A percentile compares a stretch with the other conserved stretches of the same genome.
These are phyloP conservation scores for Brachyhypopomus occidentalis DNA, from an alignment of 2,113 vertebrate genomes.

Conservation along the genomic window DNA sequence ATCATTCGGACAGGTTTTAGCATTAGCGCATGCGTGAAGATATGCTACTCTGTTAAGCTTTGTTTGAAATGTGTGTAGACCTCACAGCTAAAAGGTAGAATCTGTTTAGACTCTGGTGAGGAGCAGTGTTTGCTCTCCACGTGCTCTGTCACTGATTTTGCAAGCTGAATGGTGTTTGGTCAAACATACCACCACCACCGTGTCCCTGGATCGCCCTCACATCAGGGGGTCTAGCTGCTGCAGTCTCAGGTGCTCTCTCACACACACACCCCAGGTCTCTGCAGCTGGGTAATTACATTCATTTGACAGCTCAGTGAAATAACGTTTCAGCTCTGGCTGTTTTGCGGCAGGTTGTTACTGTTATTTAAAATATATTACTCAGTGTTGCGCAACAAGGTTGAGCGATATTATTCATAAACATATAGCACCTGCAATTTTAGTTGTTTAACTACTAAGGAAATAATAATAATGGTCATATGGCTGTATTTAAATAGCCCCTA, in stretches of 20 bases:
- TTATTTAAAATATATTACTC: not conserved
- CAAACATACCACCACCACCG: not conserved
- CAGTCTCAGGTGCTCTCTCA: not conserved
- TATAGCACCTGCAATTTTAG: too few relatives aligned
- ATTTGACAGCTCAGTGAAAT: not conserved
- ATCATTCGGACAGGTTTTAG: conserved; percentile 32
- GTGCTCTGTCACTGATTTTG: not conserved
- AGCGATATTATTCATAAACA: too few relatives aligned
- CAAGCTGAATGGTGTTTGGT: not conserved
- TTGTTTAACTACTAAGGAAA: too few relatives aligned
- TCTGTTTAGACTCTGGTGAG: too few relatives aligned
- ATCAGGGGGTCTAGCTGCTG: conserved; percentile 12
- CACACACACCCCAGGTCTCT: not conserved
- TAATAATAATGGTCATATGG: too few relatives aligned
- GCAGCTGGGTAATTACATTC: not conserved
- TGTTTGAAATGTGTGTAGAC: not conserved
- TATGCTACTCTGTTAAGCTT: not conserved
- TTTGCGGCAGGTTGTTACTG: too few relatives aligned
- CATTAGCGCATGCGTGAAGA: conserved; percentile 1
- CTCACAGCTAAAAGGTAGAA: too few relatives aligned
- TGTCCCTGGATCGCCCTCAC: not conserved
- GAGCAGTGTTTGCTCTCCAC: too few relatives aligned
- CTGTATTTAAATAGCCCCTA: too few relatives aligned
- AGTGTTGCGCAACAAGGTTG: not conserved
- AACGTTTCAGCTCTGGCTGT: too few relatives aligned